Evolutionary conservation across 2,888 invertebrate species (phyloP), one percentile per base, ranked within the genome.

Genomic region (Alcis repandata): DNA sequence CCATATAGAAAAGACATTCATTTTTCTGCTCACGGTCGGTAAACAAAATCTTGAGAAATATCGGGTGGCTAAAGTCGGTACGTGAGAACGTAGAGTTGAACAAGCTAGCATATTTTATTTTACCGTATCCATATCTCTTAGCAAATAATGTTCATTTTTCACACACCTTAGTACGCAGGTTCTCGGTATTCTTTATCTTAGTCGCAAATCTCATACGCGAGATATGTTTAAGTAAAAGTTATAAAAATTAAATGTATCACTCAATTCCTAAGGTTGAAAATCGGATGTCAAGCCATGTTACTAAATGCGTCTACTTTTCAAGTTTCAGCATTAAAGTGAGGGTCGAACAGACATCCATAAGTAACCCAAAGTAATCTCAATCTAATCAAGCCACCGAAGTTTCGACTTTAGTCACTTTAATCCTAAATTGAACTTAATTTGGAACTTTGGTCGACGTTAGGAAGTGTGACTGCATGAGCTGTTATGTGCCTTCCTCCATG

Each of bases 281-380:
- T 58, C 40, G 53, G 10, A 36, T 54, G 67, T 70, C 20, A 49
- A n/a, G 19, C 43, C 4, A 53, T 59, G 65, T 68, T 59, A 67
- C 67, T 49, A 62, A 59, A 59, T 53, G 62, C 36, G 49, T 51
- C 46, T 59, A 60, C 64, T 68, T 67, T 53, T 57, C 33, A 68
- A 68, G 71, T 71, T 66, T 56, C 38, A 41, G 41, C 60, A 60
- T 69, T 60, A 64, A 67, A 63, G 48, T 58, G 32, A 54, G 64
- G 69, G 66, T 60, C 64, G 62, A 56, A 61, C 51, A 56, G 67
- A 53, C 58, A 60, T 52, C 61, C 56, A 68, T 71, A 71, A 68
- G 67, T 72, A 70, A 63, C 61, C 68, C 59, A 60, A 68, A 67
- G 70, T 69, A 69, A 70, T 70, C 68, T 67, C 61, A 70, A 68